These are phyloP conservation scores for Atrichornis clamosus DNA, from an alignment of 2,113 vertebrate species.

Conservation along the genomic window DNA sequence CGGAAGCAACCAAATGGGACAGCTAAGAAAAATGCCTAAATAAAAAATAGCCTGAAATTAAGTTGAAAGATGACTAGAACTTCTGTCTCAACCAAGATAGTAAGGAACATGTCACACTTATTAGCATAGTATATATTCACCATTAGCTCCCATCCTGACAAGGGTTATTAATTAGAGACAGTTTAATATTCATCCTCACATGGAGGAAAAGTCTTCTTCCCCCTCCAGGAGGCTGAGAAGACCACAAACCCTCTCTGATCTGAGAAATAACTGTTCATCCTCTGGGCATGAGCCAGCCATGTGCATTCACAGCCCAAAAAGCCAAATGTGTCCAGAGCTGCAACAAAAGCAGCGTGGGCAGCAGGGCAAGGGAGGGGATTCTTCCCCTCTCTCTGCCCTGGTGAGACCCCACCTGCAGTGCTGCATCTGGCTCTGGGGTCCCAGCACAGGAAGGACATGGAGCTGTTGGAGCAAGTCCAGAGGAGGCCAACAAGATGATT, in stretches of 20 bases:
- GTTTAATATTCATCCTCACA: neutral
- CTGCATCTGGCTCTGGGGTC: neutral
- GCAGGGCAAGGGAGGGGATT: neutral
- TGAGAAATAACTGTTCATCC: neutral
- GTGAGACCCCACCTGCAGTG: neutral
- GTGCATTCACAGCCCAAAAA: neutral
- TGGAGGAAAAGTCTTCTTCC: neutral
- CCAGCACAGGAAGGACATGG: neutral
- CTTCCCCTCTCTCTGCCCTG: neutral
- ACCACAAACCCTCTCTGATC: neutral
- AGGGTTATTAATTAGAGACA: neutral
- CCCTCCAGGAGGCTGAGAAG: neutral
- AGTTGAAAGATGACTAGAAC: neutral
- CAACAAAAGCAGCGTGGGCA: neutral
- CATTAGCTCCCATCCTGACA: neutral
- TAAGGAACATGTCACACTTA: neutral
- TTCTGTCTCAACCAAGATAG: neutral
- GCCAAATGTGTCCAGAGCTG: neutral
- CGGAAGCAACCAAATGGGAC: neutral
- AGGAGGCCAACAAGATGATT: neutral
- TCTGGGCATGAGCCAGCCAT: neutral
- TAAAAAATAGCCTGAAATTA: neutral
- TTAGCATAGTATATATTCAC: neutral
- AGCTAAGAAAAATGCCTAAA: neutral
- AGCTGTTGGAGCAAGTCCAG: neutral